Evolutionary conservation across 2,113 vertebrate species (phyloP), one percentile per base, ranked within the genome.

Genomic region (Ammodytes marinus): DNA sequence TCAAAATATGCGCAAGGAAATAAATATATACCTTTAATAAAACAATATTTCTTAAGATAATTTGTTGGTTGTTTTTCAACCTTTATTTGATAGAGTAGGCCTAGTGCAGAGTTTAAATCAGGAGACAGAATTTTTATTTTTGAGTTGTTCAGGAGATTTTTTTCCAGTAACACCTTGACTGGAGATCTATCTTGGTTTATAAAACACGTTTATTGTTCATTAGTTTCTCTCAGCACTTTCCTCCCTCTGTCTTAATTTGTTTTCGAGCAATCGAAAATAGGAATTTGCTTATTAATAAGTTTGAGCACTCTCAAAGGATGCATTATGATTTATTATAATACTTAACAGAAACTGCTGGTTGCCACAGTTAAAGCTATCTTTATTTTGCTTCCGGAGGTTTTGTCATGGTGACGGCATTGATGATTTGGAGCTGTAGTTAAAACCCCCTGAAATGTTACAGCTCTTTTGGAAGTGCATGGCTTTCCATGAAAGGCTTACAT

Each of bases 91-190:
- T 27, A 27, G 27, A 27, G 27, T 27, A 27, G 27, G 27, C 27
- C 27, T 27, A 14, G 55, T 6, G 66, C 8, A 8, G 15, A 8
- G 66, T 54, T 58, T 52, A 61, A 27, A 40, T 63, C 54, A 37
- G 61, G 58, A 4, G 37, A 10, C 14, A n/a, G 47, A 40, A 58
- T 52, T n/a, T n/a, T n/a, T n/a, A n/a, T n/a, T n/a, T n/a, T n/a
- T n/a, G n/a, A n/a, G n/a, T n/a, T 61, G 43, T 53, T 63, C 15
- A 27, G 27, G 54, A 68, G 37, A 52, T 82, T 72, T 69, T 54
- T 76, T 27, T 27, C 27, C 27, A 27, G 27, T 54, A 72, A 59
- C n/a, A 53, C 50, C 58, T 10, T 69, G 53, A 70, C 65, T 64
- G 57, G 49, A 65, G 67, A 53, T 61, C 27, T 37, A 42, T 67